These are phyloP conservation scores for Catocala fraxini DNA, from an alignment of 2,888 invertebrate genomes.

Conservation along the genomic window DNA sequence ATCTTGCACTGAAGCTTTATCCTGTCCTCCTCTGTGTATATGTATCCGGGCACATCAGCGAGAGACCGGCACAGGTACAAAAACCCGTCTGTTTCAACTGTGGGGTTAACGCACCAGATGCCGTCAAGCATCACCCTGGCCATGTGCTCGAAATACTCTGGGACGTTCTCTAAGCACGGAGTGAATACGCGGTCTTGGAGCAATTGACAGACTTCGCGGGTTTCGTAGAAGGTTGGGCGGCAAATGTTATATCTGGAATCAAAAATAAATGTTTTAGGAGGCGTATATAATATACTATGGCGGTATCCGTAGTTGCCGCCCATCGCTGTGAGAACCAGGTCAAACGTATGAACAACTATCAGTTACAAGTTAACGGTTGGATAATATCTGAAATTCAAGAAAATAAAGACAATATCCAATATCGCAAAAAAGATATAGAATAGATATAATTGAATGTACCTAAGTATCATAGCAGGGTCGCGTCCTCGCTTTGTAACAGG, in stretches of 20 bases:
- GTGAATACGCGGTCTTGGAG: conserved; percentile 88
- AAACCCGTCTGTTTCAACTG: conserved; percentile 84
- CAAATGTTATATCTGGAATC: conserved; percentile 91
- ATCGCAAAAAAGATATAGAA: too few relatives aligned
- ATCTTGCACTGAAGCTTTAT: conserved; percentile 61
- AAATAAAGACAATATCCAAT: too few relatives aligned
- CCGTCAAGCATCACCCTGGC: conserved; percentile 89
- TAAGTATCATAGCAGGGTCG: too few relatives aligned
- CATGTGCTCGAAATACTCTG: conserved; percentile 90
- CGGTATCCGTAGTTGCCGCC: too few relatives aligned
- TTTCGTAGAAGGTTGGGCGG: conserved; percentile 88
- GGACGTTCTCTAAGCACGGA: conserved; percentile 88
- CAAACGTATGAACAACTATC: too few relatives aligned
- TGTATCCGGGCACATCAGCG: conserved; percentile 87
- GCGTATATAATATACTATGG: too few relatives aligned
- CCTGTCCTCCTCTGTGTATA: conserved; percentile 76
- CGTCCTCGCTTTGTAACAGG: too few relatives aligned
- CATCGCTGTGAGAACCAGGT: too few relatives aligned
- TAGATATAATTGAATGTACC: too few relatives aligned
- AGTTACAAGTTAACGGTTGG: too few relatives aligned
- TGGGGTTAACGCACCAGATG: conserved; percentile 90
- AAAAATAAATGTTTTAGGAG: background rate
- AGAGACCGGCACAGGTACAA: conserved; percentile 86
- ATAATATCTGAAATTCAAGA: too few relatives aligned
- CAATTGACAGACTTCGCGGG: conserved; percentile 87